Evolutionary conservation across 2,888 invertebrate genomes (phyloP).

Genomic region (Apamea epomidion): DNA sequence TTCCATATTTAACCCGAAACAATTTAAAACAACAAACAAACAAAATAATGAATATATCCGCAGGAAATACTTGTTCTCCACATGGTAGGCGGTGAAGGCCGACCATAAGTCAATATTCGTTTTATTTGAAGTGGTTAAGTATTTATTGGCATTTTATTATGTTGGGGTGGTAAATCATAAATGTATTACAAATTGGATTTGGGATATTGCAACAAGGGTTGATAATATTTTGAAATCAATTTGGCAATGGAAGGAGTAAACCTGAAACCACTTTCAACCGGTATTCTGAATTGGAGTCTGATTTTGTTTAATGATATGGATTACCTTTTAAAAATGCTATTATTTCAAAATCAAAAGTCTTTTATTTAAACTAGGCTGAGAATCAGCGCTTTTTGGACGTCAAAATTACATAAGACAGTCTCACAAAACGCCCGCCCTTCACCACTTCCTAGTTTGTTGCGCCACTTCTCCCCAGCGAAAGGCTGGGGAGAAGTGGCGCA

Average conservation of each 20-base stretch:
- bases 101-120: constrained; percentile 41
- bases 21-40: constrained; percentile 4
- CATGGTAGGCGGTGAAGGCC: constrained; percentile 23
- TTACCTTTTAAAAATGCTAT: background rate
- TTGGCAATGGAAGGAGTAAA: constrained; percentile 17
- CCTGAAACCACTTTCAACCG: background rate
- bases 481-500: too few relatives aligned
- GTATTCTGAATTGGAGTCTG: background rate
- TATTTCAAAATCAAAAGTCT: background rate
- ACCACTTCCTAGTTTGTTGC: too few relatives aligned
- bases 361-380: background rate
- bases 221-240: constrained; percentile 34
- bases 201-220: constrained; percentile 7
- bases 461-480: too few relatives aligned
- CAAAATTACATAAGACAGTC: background rate
- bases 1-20: background rate
- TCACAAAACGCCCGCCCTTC: too few relatives aligned
- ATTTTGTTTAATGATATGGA: background rate
- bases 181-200: constrained; percentile 44
- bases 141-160: constrained; percentile 63
- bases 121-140: constrained; percentile 58
- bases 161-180: constrained; percentile 50
- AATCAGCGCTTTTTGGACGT: background rate
- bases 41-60: constrained; percentile 23
- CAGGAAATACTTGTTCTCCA: background rate